phyloP scores from a whole-genome alignment of 2,113 vertebrate species.

The Athene noctua region DNA sequence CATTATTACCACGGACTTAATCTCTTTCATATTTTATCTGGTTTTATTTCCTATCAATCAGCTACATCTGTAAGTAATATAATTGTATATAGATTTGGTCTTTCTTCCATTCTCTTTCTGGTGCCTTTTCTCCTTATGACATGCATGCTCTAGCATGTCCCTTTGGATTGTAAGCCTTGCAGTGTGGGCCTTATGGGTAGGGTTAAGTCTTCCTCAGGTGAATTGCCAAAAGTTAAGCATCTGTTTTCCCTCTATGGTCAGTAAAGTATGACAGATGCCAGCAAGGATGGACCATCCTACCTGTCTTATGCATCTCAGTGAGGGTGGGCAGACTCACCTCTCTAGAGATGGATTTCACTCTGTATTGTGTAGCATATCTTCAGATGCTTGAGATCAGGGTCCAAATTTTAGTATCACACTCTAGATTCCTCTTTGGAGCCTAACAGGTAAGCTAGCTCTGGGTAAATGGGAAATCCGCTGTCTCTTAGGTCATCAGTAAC shows the following conservation, averaged over 20 bases:
- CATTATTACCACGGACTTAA: background rate
- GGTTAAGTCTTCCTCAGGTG: background rate
- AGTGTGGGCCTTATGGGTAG: background rate
- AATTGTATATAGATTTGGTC: background rate
- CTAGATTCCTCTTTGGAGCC: background rate
- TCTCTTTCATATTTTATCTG: background rate
- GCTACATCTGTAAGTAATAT: background rate
- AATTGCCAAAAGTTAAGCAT: background rate
- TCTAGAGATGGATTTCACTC: background rate
- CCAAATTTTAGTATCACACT: background rate
- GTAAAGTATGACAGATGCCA: background rate
- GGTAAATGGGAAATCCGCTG: background rate
- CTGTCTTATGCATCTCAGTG: background rate
- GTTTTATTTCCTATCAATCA: background rate
- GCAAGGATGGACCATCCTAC: background rate
- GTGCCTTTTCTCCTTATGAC: background rate
- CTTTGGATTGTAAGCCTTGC: background rate
- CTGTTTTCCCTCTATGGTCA: background rate
- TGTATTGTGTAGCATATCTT: background rate
- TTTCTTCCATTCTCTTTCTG: background rate
- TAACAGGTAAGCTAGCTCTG: background rate
- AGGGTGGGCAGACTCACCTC: background rate
- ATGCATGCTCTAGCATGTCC: background rate
- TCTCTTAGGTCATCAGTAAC: background rate
- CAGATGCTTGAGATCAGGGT: background rate